These are phyloP conservation scores for Macrobrachium rosenbergii DNA, from an alignment of 1,140 invertebrate genomes.

Conservation along the genomic window DNA sequence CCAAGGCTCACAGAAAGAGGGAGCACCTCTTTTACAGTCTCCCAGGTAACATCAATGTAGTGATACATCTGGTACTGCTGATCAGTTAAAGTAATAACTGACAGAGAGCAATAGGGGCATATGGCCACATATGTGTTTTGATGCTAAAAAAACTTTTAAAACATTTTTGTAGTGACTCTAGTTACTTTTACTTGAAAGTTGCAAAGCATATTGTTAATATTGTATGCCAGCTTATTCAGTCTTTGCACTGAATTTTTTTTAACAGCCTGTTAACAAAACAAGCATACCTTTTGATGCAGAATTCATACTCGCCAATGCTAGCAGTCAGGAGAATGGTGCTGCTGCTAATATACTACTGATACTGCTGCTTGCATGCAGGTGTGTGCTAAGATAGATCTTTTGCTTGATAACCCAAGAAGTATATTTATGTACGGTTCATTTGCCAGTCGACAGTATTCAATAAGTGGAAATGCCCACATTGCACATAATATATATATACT, in stretches of 20 bases:
- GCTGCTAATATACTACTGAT: conserved; percentile 9
- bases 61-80: not conserved
- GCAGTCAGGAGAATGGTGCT: conserved; percentile 21
- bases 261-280: not conserved
- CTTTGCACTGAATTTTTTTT: too few relatives aligned
- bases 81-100: conserved; percentile 28
- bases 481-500: not conserved
- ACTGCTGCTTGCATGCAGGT: conserved; percentile 37
- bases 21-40: conserved; percentile 47
- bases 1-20: conserved; percentile 50
- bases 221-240: too few relatives aligned
- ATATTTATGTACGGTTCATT: conserved; percentile 8
- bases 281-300: conserved; percentile 1
- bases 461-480: not conserved
- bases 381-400: conserved; percentile 37
- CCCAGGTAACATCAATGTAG: conserved; percentile 55
- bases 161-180: too few relatives aligned
- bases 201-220: too few relatives aligned
- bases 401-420: not conserved
- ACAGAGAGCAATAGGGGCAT: conserved; percentile 24
- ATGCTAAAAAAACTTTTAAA: too few relatives aligned
- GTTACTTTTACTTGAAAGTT: too few relatives aligned
- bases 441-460: not conserved
- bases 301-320: conserved; percentile 1
- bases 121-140: not conserved